These are phyloP conservation scores for Aphidius ervi DNA, from an alignment of 1,140 invertebrate genomes.

Conservation along the genomic window DNA sequence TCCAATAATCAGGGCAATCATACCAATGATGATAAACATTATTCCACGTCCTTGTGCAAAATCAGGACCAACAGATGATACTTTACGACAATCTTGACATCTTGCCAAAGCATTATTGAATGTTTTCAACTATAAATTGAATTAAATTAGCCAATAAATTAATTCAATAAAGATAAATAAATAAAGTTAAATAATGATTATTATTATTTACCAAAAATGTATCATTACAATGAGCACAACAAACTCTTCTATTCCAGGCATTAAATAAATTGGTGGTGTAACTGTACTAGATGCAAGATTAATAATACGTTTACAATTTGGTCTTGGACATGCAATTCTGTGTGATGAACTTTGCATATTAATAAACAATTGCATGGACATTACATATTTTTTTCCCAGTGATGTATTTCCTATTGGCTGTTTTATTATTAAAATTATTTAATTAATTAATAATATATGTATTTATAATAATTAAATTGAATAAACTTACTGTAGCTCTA, in stretches of 20 bases:
- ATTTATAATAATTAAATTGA: too few relatives aligned
- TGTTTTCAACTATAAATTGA: constrained; percentile 79
- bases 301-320: constrained; percentile 94
- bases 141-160: constrained; percentile 26
- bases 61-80: constrained; percentile 84
- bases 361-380: too few relatives aligned
- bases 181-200: constrained; percentile 20
- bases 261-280: constrained; percentile 77
- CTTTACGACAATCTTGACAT: constrained; percentile 92
- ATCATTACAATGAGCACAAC: constrained; percentile 90
- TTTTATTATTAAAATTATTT: too few relatives aligned
- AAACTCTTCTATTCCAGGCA: constrained; percentile 90
- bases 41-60: constrained; percentile 76
- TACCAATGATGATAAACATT: constrained; percentile 72
- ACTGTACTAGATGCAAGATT: constrained; percentile 88
- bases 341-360: constrained; percentile 90
- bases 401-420: too few relatives aligned
- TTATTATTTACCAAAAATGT: constrained; percentile 78
- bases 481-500: too few relatives aligned
- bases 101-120: constrained; percentile 90
- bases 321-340: constrained; percentile 93
- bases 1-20: constrained; percentile 70
- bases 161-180: constrained; percentile 2
- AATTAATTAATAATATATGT: too few relatives aligned
- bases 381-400: too few relatives aligned